Conservation (phyloP, 2,888 invertebrate genomes). For the Drepana falcataria region DNA sequence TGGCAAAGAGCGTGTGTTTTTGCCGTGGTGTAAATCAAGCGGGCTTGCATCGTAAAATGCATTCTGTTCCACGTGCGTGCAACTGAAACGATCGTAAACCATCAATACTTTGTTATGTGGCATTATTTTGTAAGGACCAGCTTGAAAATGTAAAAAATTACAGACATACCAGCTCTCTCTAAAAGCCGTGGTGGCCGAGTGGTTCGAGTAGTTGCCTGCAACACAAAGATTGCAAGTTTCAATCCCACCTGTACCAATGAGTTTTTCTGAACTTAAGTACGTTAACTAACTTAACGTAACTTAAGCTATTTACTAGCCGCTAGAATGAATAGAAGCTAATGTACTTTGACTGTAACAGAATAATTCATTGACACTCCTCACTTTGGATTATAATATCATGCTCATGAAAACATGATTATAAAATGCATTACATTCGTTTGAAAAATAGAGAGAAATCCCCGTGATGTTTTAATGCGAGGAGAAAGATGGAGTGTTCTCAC, state of each 20-base stretch:
- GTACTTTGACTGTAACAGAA: neutral
- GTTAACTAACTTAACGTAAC: too few relatives aligned
- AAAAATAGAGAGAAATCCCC: neutral
- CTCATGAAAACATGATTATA: neutral
- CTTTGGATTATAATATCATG: neutral
- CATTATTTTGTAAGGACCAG: neutral
- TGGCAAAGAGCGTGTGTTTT: slow-evolving; percentile 1
- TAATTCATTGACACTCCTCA: neutral
- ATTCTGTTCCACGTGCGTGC: neutral
- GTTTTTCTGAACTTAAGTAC: too few relatives aligned
- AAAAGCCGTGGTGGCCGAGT: too few relatives aligned
- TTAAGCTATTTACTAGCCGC: too few relatives aligned
- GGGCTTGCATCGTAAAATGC: neutral
- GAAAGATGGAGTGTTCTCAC: neutral
- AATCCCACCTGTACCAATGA: too few relatives aligned
- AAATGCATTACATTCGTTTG: neutral
- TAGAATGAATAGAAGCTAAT: neutral
- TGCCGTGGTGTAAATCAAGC: neutral
- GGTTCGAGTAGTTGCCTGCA: too few relatives aligned
- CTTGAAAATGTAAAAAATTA: neutral
- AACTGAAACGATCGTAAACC: neutral
- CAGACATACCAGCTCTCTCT: too few relatives aligned
- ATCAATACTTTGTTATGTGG: neutral
- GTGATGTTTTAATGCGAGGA: neutral
- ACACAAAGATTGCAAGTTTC: too few relatives aligned